Percentiles rank a stretch among this genome's conserved stretches.
Conservation (phyloP, 1,140 invertebrate species). For the Mycetomoellerius zeteki region DNA sequence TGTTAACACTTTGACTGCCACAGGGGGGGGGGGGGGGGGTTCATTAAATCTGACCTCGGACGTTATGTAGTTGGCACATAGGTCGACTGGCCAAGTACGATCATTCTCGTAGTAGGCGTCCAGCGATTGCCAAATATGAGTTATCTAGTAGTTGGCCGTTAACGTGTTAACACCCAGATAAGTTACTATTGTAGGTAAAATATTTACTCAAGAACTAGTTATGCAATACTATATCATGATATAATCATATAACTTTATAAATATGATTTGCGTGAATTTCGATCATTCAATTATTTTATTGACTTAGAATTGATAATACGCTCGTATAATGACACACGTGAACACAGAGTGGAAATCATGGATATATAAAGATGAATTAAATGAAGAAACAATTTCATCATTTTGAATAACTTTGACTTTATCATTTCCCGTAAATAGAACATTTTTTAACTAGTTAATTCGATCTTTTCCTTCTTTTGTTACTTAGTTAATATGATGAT, state of each 20-base stretch:
- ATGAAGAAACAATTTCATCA: slow-evolving; percentile 13
- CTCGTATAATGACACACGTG: slow-evolving; percentile 51
- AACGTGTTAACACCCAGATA: background rate
- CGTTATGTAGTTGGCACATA: too few relatives aligned
- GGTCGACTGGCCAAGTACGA: too few relatives aligned
- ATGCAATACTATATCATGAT: background rate
- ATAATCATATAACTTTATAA: slow-evolving; percentile 16
- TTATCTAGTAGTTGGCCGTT: too few relatives aligned
- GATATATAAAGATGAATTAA: slow-evolving; percentile 47
- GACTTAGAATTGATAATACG: slow-evolving; percentile 31
- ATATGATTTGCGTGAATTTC: slow-evolving; percentile 1
- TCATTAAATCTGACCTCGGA: too few relatives aligned
- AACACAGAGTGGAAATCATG: background rate
- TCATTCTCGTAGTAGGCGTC: too few relatives aligned
- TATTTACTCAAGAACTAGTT: slow-evolving; percentile 18
- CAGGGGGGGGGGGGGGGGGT: too few relatives aligned
- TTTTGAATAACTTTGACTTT: slow-evolving; percentile 17
- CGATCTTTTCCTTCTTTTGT: slow-evolving; percentile 22
- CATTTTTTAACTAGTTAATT: background rate
- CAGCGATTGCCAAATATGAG: too few relatives aligned
- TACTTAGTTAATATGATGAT: slow-evolving; percentile 4
- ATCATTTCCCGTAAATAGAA: background rate
- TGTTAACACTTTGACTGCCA: background rate
- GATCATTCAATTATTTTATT: slow-evolving; percentile 47
- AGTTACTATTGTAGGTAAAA: background rate